A percentile compares a stretch with the other conserved stretches of the same genome.
Evolutionary conservation across 1,140 invertebrate genomes (phyloP).

Genomic region (Thereuonema tuberculata): DNA sequence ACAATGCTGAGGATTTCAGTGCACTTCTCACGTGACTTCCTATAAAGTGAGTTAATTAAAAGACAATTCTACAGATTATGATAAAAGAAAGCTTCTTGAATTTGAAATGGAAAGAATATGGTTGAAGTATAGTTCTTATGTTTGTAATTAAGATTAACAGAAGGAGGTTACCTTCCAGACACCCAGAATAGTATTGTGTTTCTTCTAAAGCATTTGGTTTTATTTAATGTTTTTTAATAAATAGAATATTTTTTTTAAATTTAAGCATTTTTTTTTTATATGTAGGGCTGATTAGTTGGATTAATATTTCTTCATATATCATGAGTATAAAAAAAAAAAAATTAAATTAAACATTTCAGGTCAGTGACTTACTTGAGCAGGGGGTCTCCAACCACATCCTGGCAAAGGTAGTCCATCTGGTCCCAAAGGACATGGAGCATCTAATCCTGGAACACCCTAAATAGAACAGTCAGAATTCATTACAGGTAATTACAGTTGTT

Average conservation of each 20-base stretch:
- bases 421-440: conserved; percentile 91
- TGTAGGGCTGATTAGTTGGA: too few species aligned
- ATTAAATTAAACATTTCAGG: neutral
- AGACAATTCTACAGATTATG: too few species aligned
- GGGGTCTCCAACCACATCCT: conserved; percentile 84
- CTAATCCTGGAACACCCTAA: conserved; percentile 78
- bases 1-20: too few species aligned
- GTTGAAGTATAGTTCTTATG: too few species aligned
- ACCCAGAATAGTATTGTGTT: neutral
- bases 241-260: neutral
- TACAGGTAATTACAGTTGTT: neutral
- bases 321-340: neutral
- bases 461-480: too few species aligned
- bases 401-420: conserved; percentile 82
- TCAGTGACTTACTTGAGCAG: conserved; percentile 21
- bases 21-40: too few species aligned
- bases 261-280: neutral
- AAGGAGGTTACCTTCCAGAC: too few species aligned
- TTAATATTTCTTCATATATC: too few species aligned
- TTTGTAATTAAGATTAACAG: too few species aligned
- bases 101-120: too few species aligned
- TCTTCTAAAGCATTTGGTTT: neutral
- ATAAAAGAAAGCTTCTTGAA: too few species aligned
- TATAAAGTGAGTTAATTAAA: too few species aligned
- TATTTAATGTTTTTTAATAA: neutral